phyloP scores from a whole-genome alignment of 2,113 vertebrate genomes.

The Pungitius pungitius region DNA sequence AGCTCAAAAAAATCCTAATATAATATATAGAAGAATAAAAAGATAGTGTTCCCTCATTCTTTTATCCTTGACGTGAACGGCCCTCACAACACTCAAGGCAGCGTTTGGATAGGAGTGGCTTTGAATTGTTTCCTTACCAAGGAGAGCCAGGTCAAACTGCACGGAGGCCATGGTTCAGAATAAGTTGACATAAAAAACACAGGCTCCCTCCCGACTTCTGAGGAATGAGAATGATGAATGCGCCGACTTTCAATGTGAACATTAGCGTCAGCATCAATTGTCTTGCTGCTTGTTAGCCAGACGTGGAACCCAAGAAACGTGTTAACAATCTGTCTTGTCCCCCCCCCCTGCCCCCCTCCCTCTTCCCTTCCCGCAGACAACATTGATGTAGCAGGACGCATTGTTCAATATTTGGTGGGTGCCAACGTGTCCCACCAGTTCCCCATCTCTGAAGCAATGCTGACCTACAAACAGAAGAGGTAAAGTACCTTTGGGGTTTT shows the following conservation, averaged over 20 bases:
- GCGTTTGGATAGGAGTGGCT: conserved; percentile 2
- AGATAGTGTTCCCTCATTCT: background rate
- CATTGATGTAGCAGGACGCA: conserved; percentile 74
- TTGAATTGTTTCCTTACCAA: background rate
- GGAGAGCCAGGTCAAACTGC: background rate
- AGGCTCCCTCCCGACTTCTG: conserved; percentile 13
- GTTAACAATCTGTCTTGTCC: conserved; percentile 25
- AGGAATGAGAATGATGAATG: conserved; percentile 48
- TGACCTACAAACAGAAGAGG: conserved; percentile 83
- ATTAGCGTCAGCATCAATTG: conserved; percentile 31
- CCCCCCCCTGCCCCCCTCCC: conserved; percentile 29
- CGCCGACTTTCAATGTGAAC: background rate
- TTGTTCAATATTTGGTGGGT: conserved; percentile 76
- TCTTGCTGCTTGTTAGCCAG: conserved; percentile 29
- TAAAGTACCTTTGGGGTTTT: conserved; percentile 25
- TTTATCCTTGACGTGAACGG: conserved; percentile 2
- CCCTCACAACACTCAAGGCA: background rate
- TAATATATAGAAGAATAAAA: background rate
- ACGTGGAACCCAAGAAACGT: background rate
- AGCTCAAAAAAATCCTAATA: conserved; percentile 14
- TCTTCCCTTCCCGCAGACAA: conserved; percentile 64
- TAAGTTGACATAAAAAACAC: conserved; percentile 5
- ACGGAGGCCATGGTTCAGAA: conserved; percentile 15
- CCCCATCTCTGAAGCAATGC: conserved; percentile 87
- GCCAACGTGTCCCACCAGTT: conserved; percentile 85